phyloP scores from a whole-genome alignment of 2,113 vertebrate species.

The Phasianus colchicus region DNA sequence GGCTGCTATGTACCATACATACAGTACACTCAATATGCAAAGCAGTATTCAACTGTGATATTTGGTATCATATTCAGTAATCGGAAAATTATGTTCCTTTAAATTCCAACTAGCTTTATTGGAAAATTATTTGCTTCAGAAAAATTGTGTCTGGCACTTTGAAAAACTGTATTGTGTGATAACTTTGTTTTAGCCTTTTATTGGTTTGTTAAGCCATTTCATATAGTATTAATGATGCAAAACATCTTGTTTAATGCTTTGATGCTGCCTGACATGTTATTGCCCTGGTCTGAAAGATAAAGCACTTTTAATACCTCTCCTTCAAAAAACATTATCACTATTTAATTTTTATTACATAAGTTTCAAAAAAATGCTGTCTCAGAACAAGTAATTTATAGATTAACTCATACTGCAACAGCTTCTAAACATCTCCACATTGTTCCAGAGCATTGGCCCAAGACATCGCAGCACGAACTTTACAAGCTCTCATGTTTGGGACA shows the following conservation, averaged over 20 bases:
- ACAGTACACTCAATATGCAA: background rate
- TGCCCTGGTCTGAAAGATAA: conserved; percentile 21
- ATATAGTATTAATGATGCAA: conserved; percentile 66
- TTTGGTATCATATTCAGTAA: background rate
- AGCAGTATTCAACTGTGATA: background rate
- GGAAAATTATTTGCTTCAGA: conserved; percentile 53
- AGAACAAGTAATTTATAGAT: conserved; percentile 26
- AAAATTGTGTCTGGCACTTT: conserved; percentile 37
- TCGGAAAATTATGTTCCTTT: conserved; percentile 28
- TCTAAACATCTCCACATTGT: conserved; percentile 35
- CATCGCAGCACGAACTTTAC: background rate
- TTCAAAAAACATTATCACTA: conserved; percentile 48
- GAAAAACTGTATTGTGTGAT: background rate
- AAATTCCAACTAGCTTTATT: conserved; percentile 22
- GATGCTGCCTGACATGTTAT: conserved; percentile 36
- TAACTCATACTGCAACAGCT: conserved; percentile 25
- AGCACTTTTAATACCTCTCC: conserved; percentile 18
- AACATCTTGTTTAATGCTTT: conserved; percentile 61
- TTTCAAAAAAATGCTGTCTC: background rate
- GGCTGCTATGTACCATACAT: background rate
- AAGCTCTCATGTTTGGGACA: conserved; percentile 10
- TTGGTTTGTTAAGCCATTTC: conserved; percentile 55
- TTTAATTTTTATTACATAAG: conserved; percentile 49
- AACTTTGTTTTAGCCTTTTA: conserved; percentile 52
- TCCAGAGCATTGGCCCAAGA: conserved; percentile 28